A percentile compares a stretch with the other conserved stretches of the same genome.
phyloP scores from a whole-genome alignment of 2,113 vertebrate genomes.

The Tricholaema leucomelas region DNA sequence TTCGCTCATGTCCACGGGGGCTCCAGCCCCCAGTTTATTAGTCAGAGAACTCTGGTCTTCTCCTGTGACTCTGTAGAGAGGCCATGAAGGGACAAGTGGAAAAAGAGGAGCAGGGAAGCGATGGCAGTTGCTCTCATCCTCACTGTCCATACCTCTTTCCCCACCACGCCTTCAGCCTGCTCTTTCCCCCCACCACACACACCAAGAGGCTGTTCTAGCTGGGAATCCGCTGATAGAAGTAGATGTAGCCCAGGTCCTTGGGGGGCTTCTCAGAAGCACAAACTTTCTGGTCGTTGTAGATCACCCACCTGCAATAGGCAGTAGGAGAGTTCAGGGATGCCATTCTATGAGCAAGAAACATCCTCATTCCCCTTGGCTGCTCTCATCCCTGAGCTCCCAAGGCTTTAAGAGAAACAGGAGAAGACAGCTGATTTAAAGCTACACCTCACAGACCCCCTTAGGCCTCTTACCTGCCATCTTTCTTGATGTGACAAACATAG shows the following conservation, averaged over 20 bases:
- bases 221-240: conserved; percentile 92
- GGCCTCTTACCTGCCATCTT: conserved; percentile 89
- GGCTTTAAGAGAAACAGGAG: not conserved
- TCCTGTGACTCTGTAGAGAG: not conserved
- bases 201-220: conserved; percentile 79
- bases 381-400: not conserved
- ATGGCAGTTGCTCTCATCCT: conserved; percentile 13
- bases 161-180: not conserved
- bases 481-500: conserved; percentile 99
- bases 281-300: conserved; percentile 99
- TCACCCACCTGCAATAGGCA: conserved; percentile 87
- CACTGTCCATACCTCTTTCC: not conserved
- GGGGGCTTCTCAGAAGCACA: conserved; percentile 98
- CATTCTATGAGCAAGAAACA: not conserved
- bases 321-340: not conserved
- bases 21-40: conserved; percentile 16
- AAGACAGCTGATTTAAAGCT: not conserved
- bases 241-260: conserved; percentile 98
- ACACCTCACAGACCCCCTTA: not conserved
- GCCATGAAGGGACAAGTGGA: not conserved
- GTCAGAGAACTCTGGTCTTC: not conserved
- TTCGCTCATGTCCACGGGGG: conserved; percentile 15
- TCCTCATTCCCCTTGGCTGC: rapidly evolving
- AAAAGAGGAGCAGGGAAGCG: not conserved
- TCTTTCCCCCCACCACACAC: not conserved